These are phyloP conservation scores for Drosophila infuscata DNA, from an alignment of 2,888 invertebrate genomes.

Conservation along the genomic window DNA sequence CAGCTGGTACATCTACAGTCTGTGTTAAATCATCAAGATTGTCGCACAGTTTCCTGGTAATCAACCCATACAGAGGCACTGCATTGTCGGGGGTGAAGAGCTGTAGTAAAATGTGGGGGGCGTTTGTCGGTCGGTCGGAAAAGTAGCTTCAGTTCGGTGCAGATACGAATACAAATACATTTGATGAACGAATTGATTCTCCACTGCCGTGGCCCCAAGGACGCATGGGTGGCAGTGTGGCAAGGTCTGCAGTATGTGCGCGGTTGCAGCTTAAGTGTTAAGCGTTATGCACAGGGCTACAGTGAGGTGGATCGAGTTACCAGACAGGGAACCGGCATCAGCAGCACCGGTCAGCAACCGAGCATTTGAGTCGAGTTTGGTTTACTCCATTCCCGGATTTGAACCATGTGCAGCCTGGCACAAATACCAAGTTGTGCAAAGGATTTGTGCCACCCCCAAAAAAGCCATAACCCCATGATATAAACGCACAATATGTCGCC, in stretches of 20 bases:
- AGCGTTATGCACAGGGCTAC: constrained; percentile 77
- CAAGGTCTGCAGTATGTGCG: constrained; percentile 18
- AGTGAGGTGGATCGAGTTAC: constrained; percentile 14
- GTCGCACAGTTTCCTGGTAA: constrained; percentile 49
- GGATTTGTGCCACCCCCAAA: constrained; percentile 63
- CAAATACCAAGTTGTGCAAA: constrained; percentile 74
- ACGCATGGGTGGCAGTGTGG: not conserved
- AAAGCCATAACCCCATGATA: constrained; percentile 48
- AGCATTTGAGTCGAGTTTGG: constrained; percentile 18
- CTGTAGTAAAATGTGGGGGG: not conserved
- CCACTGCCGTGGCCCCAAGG: constrained; percentile 15
- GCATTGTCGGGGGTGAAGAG: constrained; percentile 6
- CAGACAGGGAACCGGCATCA: constrained; percentile 3
- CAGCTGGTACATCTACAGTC: constrained; percentile 1
- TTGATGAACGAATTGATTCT: constrained; percentile 44
- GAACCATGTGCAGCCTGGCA: constrained; percentile 64
- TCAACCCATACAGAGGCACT: constrained; percentile 44
- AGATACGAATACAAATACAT: constrained; percentile 24
- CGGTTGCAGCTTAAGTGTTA: constrained; percentile 83
- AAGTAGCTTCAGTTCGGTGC: constrained; percentile 43
- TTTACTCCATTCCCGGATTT: constrained; percentile 48
- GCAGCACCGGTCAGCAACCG: constrained; percentile 17
- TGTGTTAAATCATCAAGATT: constrained; percentile 46
- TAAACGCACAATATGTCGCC: constrained; percentile 60
- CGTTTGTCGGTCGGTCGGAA: constrained; percentile 40